phyloP scores from a whole-genome alignment of 2,797 vertebrate genomes.

The Gymnocypris eckloni region DNA sequence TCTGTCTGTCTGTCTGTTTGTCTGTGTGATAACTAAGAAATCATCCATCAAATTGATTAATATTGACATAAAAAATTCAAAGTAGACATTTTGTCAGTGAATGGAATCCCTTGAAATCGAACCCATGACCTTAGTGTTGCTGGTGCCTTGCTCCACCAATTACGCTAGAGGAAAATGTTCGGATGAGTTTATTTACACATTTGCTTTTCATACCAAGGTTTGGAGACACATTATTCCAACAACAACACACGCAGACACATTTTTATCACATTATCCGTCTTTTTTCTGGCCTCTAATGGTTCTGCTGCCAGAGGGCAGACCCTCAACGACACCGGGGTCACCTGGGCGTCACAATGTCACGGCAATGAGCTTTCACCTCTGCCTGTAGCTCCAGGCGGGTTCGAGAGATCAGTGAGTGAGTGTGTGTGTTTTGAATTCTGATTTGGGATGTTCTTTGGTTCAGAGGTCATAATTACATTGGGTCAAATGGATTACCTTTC shows the following conservation, averaged over 20 bases:
- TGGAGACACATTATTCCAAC: conserved; percentile 10
- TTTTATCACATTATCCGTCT: conserved; percentile 41
- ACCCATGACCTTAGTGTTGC: conserved; percentile 4
- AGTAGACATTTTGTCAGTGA: not conserved
- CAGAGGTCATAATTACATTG: conserved; percentile 75
- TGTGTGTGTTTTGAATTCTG: conserved; percentile 72
- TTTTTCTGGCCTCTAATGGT: conserved; percentile 48
- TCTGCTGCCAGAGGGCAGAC: conserved; percentile 47
- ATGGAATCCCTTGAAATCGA: not conserved
- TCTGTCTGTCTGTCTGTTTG: too few relatives aligned
- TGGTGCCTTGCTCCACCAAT: not conserved
- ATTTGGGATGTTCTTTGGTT: conserved; percentile 76
- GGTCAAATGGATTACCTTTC: conserved; percentile 72
- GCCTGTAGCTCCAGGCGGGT: conserved; percentile 43
- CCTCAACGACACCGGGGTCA: conserved; percentile 52
- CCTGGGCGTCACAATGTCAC: conserved; percentile 51
- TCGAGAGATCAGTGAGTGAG: conserved; percentile 43
- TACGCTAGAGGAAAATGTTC: not conserved
- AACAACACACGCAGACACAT: conserved; percentile 31
- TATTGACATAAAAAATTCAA: not conserved
- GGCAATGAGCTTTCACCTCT: conserved; percentile 51
- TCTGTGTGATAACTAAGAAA: not conserved
- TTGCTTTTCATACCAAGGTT: conserved; percentile 31
- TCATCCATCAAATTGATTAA: not conserved
- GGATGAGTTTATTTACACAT: conserved; percentile 43